Conservation (phyloP, 2,113 vertebrate genomes). For the Eira barbara region DNA sequence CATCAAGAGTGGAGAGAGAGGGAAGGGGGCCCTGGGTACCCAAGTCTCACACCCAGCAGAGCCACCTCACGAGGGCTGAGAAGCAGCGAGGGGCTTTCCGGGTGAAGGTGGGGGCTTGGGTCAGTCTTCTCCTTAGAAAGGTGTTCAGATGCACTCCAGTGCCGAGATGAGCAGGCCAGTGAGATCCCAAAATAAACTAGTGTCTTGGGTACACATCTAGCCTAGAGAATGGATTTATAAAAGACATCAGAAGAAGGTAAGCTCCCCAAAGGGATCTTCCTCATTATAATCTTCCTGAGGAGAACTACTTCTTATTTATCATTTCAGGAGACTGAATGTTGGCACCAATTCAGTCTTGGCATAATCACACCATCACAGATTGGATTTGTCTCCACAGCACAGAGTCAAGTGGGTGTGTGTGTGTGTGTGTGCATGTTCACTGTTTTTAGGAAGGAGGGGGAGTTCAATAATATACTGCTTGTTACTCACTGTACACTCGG, state of each 20-base stretch:
- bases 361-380: not conserved
- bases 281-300: not conserved
- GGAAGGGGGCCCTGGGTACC: fast-evolving
- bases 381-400: fast-evolving
- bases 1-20: fast-evolving
- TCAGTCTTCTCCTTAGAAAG: not conserved
- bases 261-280: not conserved
- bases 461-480: fast-evolving
- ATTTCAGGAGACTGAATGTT: not conserved
- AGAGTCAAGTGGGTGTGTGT: not conserved
- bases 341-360: not conserved
- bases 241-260: not conserved
- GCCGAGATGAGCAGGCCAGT: not conserved
- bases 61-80: fast-evolving
- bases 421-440: not conserved
- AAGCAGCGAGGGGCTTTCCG: not conserved
- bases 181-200: fast-evolving
- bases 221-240: not conserved
- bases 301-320: fast-evolving
- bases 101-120: fast-evolving
- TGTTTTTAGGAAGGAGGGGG: fast-evolving
- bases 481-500: not conserved
- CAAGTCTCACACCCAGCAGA: fast-evolving
- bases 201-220: fast-evolving
- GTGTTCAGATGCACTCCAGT: not conserved